Evolutionary conservation across 2,888 invertebrate species (phyloP).

Genomic region (Rhogogaster chlorosoma): DNA sequence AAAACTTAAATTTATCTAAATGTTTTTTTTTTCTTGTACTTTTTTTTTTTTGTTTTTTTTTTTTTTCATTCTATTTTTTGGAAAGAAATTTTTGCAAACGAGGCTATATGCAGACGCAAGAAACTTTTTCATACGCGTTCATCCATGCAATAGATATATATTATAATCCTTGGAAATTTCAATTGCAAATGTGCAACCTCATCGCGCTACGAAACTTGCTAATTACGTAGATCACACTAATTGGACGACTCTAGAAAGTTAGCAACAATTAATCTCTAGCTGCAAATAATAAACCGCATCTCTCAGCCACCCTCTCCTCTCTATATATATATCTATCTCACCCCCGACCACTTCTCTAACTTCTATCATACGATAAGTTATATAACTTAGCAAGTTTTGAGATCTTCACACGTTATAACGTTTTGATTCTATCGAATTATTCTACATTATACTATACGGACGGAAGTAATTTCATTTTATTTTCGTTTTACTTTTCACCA

Average conservation of each 20-base stretch:
- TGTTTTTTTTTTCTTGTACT: neutral
- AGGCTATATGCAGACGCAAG: neutral
- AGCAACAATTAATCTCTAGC: conserved; percentile 26
- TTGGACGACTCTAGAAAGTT: conserved; percentile 42
- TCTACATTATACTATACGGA: neutral
- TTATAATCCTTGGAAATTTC: conserved; percentile 5
- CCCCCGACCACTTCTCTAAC: neutral
- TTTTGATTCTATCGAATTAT: neutral
- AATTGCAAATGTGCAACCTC: conserved; percentile 43
- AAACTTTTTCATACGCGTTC: neutral
- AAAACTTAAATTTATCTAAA: neutral
- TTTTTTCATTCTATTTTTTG: no score
- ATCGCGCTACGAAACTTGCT: conserved; percentile 24
- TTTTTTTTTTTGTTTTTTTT: neutral
- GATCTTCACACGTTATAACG: neutral
- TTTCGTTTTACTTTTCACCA: neutral
- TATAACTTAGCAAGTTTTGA: neutral
- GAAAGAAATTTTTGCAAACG: neutral
- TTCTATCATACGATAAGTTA: conserved; percentile 3
- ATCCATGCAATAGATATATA: neutral
- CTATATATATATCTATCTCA: neutral
- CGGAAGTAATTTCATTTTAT: neutral
- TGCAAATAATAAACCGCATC: conserved; percentile 41
- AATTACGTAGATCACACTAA: conserved; percentile 42
- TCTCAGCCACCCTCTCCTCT: neutral